Evolutionary conservation across 2,888 invertebrate genomes (phyloP).

Genomic region (Phyto melanocephala): DNA sequence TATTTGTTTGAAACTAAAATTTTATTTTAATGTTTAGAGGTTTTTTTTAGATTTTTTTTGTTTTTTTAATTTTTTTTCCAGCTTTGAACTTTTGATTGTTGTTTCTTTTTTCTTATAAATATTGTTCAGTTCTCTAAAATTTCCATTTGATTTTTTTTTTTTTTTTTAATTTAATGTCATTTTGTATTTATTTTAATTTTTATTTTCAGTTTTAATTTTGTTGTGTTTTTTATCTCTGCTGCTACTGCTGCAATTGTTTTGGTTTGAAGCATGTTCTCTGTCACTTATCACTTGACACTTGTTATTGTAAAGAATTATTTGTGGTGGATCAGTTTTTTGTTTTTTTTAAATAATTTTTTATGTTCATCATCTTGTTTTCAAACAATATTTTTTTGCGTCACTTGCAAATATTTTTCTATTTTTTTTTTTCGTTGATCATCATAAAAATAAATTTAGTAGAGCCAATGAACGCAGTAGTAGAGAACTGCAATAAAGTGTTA

Average conservation of each 20-base stretch:
- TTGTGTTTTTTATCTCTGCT: conserved; percentile 23
- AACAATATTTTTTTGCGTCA: conserved; percentile 56
- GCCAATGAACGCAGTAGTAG: conserved; percentile 27
- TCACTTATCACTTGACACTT: conserved; percentile 77
- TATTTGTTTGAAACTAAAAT: too few relatives aligned
- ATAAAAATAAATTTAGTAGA: conserved; percentile 32
- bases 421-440: not conserved
- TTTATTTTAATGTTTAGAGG: too few relatives aligned
- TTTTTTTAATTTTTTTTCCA: too few relatives aligned
- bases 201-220: conserved; percentile 2
- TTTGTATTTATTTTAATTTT: conserved; percentile 26
- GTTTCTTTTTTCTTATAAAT: too few relatives aligned
- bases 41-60: too few relatives aligned
- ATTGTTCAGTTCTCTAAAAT: too few relatives aligned
- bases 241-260: conserved; percentile 17
- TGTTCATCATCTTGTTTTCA: conserved; percentile 57
- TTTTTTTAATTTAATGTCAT: conserved; percentile 39
- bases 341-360: conserved; percentile 13
- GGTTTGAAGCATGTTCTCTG: conserved; percentile 74
- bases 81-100: too few relatives aligned
- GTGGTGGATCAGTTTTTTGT: conserved; percentile 56
- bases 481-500: too few relatives aligned
- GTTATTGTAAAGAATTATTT: conserved; percentile 65
- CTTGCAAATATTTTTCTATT: conserved; percentile 58
- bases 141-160: not conserved